Evolutionary conservation across 2,113 vertebrate genomes (phyloP).

Genomic region (Alosa alosa): DNA sequence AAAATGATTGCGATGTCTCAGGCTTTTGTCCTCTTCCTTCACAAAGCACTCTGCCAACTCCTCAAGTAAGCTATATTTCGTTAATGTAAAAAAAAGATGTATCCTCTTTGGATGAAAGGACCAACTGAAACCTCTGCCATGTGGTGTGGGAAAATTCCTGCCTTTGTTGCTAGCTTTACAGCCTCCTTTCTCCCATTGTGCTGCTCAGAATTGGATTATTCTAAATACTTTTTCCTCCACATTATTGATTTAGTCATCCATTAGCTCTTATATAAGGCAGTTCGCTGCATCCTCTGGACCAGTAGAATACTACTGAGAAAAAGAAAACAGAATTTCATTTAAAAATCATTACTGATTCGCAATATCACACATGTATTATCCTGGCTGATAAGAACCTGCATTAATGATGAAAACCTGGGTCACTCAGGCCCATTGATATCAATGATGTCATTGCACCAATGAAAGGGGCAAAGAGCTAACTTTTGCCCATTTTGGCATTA

Average conservation of each 20-base stretch:
- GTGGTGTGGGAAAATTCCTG: background rate
- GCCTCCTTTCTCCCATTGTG: conserved; percentile 25
- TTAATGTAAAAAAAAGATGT: conserved; percentile 32
- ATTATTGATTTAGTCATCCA: background rate
- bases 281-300: background rate
- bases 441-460: too few species aligned
- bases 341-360: background rate
- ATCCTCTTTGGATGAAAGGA: background rate
- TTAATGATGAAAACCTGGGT: background rate
- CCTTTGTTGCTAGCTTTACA: conserved; percentile 51
- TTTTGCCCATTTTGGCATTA: too few species aligned
- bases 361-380: background rate
- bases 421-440: background rate
- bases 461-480: background rate
- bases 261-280: background rate
- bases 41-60: conserved; percentile 42
- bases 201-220: background rate
- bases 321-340: background rate
- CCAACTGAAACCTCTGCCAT: background rate
- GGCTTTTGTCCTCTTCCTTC: conserved; percentile 26
- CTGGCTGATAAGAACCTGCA: background rate
- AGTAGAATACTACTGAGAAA: background rate
- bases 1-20: conserved; percentile 28
- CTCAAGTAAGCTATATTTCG: conserved; percentile 7
- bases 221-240: background rate